phyloP scores from a whole-genome alignment of 2,888 invertebrate species.

The Drosophila kambysellisi region DNA sequence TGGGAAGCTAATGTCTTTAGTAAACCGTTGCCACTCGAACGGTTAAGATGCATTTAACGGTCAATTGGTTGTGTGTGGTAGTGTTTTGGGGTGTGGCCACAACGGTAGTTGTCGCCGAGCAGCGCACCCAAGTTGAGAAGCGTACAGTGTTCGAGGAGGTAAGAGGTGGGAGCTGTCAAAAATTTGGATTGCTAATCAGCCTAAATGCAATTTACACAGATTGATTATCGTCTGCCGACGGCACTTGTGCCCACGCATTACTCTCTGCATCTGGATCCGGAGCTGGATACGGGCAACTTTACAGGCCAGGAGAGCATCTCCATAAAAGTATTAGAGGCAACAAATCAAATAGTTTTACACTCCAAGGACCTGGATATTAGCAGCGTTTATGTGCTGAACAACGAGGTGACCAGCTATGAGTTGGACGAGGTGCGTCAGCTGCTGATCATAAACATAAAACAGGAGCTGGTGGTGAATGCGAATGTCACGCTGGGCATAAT shows the following conservation, averaged over 20 bases:
- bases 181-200: not conserved
- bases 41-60: constrained; percentile 54
- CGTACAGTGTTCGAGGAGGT: constrained; percentile 41
- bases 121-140: constrained; percentile 42
- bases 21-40: constrained; percentile 40
- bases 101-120: constrained; percentile 60
- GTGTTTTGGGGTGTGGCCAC: constrained; percentile 63
- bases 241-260: constrained; percentile 88
- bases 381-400: constrained; percentile 44
- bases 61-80: constrained; percentile 37
- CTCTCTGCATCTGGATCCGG: constrained; percentile 88
- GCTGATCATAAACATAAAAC: constrained; percentile 70
- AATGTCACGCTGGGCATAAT: constrained; percentile 87
- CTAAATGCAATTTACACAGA: constrained; percentile 35
- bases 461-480: constrained; percentile 70
- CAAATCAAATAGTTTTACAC: constrained; percentile 87
- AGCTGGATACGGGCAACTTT: constrained; percentile 87
- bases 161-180: not conserved
- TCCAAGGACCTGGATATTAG: constrained; percentile 86
- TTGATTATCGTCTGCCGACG: constrained; percentile 86
- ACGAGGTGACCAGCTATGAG: constrained; percentile 39
- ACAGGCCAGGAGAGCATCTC: constrained; percentile 87
- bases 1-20: constrained; percentile 32
- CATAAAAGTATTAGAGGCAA: constrained; percentile 84
- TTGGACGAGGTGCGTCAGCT: constrained; percentile 69